Conservation (phyloP, 2,888 invertebrate genomes). For the Dryobota labecula region DNA sequence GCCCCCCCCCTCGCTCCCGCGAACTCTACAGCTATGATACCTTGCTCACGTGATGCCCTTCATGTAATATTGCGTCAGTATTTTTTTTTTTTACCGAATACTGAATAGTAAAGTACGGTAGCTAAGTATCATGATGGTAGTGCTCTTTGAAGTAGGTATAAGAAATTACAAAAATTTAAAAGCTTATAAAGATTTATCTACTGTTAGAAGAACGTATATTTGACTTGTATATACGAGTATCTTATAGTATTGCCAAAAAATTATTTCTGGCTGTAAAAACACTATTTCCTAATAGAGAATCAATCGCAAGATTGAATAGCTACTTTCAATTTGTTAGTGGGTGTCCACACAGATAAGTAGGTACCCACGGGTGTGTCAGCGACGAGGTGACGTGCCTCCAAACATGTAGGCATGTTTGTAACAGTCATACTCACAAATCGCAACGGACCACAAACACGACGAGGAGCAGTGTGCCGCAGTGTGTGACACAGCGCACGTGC, state of each 20-base stretch:
- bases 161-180: background rate
- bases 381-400: conserved; percentile 72
- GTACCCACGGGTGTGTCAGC: conserved; percentile 66
- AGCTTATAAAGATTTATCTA: background rate
- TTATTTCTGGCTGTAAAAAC: background rate
- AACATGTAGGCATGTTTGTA: conserved; percentile 60
- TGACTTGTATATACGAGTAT: background rate
- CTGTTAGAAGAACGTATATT: background rate
- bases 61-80: conserved; percentile 78
- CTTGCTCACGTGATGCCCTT: conserved; percentile 83
- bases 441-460: conserved; percentile 43
- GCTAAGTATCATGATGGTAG: conserved; percentile 9
- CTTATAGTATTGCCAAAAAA: background rate
- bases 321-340: conserved; percentile 22
- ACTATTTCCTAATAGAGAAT: background rate
- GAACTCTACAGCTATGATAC: conserved; percentile 46
- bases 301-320: conserved; percentile 15
- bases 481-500: conserved; percentile 53
- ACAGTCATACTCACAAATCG: conserved; percentile 58
- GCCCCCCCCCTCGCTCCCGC: conserved; percentile 63
- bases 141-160: background rate
- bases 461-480: conserved; percentile 13
- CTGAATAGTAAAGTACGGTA: conserved; percentile 13
- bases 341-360: conserved; percentile 12
- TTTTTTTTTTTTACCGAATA: conserved; percentile 35